Evolutionary conservation across 2,113 vertebrate genomes (phyloP).

Genomic region (Plestiodon gilberti): DNA sequence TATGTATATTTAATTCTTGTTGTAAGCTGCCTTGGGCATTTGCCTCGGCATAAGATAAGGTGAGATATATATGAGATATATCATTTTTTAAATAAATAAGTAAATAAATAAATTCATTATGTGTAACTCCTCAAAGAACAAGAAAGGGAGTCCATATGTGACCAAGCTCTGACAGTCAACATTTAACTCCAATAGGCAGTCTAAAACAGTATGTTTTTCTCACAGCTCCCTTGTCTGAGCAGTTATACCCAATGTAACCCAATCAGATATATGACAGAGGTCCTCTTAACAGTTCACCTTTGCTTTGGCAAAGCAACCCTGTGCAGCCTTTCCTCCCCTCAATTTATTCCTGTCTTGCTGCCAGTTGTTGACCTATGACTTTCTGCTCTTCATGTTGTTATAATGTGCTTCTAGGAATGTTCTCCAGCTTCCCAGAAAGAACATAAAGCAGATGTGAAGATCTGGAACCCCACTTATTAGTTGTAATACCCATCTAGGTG

Average conservation of each 20-base stretch:
- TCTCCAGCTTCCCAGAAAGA: background rate
- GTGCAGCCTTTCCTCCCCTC: background rate
- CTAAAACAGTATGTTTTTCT: background rate
- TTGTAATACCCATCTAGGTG: background rate
- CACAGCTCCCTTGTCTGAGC: background rate
- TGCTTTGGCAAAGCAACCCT: background rate
- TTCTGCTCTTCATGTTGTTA: background rate
- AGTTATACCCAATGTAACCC: background rate
- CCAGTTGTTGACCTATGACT: background rate
- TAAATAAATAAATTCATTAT: too few relatives aligned
- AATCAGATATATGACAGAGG: background rate
- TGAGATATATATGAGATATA: too few relatives aligned
- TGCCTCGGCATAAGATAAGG: too few relatives aligned
- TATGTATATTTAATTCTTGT: too few relatives aligned
- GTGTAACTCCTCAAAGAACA: background rate
- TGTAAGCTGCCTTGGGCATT: too few relatives aligned
- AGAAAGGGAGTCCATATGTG: background rate
- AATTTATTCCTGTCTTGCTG: background rate
- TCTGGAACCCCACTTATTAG: background rate
- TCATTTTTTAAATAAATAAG: too few relatives aligned
- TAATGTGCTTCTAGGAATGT: background rate
- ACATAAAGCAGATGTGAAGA: background rate
- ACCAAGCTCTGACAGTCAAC: background rate
- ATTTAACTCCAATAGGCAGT: background rate
- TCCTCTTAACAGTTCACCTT: background rate